Conservation (phyloP, 2,113 vertebrate species). For the Laticauda colubrina region DNA sequence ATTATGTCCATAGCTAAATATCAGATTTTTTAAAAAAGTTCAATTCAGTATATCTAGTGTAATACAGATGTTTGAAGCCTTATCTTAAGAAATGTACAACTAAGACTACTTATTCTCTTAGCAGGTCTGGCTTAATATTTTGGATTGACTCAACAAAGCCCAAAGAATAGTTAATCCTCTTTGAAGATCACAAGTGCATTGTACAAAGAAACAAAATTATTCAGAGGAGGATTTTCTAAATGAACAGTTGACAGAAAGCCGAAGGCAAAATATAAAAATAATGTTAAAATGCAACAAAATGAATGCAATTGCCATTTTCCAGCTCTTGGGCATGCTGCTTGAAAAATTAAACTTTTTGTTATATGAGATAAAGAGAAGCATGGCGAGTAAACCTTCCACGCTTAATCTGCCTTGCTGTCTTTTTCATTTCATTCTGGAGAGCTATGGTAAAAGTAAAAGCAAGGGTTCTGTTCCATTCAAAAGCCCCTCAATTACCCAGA, state of each 20-base stretch:
- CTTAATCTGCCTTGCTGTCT: neutral
- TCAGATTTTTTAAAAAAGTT: neutral
- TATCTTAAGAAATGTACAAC: slow-evolving; percentile 4
- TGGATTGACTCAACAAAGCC: slow-evolving; percentile 25
- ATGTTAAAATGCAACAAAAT: neutral
- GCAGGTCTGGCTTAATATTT: slow-evolving; percentile 11
- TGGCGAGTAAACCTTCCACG: neutral
- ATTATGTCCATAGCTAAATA: neutral
- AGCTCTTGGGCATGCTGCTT: neutral
- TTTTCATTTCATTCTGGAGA: neutral
- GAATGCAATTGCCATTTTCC: slow-evolving; percentile 12
- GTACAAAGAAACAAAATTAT: slow-evolving; percentile 40
- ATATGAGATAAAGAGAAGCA: slow-evolving; percentile 3
- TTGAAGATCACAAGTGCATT: slow-evolving; percentile 31
- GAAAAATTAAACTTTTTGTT: neutral
- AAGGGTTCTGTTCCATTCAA: neutral
- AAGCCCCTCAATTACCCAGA: neutral
- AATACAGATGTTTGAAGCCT: neutral
- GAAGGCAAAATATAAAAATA: slow-evolving; percentile 23
- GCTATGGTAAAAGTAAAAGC: neutral
- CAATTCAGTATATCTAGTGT: neutral
- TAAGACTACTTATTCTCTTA: slow-evolving; percentile 5
- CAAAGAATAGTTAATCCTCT: slow-evolving; percentile 24
- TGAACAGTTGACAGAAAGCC: slow-evolving; percentile 37
- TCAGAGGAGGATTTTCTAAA: slow-evolving; percentile 47